phyloP scores from a whole-genome alignment of 2,888 invertebrate genomes.

The Ichneumon xanthorius region DNA sequence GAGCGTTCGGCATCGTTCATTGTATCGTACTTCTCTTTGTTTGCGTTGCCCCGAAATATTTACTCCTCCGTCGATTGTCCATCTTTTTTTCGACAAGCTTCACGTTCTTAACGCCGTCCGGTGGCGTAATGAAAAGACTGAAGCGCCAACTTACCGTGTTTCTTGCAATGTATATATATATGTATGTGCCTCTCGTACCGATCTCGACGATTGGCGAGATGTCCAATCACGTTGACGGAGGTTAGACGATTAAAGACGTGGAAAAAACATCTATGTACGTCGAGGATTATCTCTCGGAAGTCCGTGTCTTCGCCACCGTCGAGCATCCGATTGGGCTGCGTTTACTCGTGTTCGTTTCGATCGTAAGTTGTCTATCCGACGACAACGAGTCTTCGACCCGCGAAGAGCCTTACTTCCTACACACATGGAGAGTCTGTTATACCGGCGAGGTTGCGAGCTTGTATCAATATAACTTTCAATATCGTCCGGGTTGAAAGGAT shows the following conservation, averaged over 20 bases:
- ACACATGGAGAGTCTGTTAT: background rate
- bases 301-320: background rate
- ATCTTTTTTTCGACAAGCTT: background rate
- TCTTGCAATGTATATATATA: background rate
- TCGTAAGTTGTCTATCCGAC: background rate
- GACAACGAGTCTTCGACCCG: background rate
- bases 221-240: conserved; percentile 57
- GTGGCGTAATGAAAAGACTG: conserved; percentile 8
- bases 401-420: background rate
- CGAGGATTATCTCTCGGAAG: background rate
- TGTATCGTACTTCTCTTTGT: conserved; percentile 5
- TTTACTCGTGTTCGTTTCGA: background rate
- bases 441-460: background rate
- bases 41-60: conserved; percentile 7
- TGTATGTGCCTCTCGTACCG: conserved; percentile 17
- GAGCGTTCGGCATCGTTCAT: background rate
- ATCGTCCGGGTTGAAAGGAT: background rate
- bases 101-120: background rate
- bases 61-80: background rate
- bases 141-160: background rate
- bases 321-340: background rate
- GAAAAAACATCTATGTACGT: background rate
- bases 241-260: conserved; percentile 22
- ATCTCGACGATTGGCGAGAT: conserved; percentile 39
- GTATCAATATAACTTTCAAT: background rate